These are phyloP conservation scores for Rugalucina vietnamica DNA, from an alignment of 2,888 invertebrate genomes.

Conservation along the genomic window DNA sequence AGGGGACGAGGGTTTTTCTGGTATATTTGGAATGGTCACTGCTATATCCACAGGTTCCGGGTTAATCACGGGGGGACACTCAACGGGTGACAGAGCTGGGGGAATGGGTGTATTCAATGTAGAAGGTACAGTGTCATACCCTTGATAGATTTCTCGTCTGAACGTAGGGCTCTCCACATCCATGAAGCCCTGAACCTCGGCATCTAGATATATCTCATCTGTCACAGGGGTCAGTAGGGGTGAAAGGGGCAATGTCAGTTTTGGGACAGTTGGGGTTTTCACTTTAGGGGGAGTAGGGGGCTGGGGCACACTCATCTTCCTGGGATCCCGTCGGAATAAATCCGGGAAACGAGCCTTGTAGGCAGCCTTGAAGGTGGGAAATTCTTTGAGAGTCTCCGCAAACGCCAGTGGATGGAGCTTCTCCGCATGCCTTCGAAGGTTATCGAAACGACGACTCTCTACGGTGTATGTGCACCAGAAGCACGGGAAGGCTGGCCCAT, in stretches of 20 bases:
- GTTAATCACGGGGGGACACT: neutral
- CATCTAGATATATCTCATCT: neutral
- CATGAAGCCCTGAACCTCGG: neutral
- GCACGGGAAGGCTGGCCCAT: too few relatives aligned
- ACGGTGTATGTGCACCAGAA: too few relatives aligned
- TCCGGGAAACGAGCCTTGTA: neutral
- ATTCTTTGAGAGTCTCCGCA: neutral
- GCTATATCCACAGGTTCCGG: neutral
- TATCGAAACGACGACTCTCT: neutral
- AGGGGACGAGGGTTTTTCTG: neutral
- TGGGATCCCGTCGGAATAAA: neutral
- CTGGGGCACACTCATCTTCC: neutral
- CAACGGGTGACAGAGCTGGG: neutral
- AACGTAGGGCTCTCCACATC: neutral
- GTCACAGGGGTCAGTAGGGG: neutral
- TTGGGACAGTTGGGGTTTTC: neutral
- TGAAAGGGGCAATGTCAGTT: neutral
- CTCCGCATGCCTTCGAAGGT: neutral
- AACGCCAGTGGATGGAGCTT: neutral
- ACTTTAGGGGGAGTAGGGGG: neutral
- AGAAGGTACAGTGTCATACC: neutral
- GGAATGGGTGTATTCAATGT: neutral
- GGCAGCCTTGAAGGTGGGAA: neutral
- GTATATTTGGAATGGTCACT: neutral
- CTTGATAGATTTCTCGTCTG: neutral